Percentiles rank a stretch among this genome's conserved stretches.
These are phyloP conservation scores for Ciona savignyi DNA, from an alignment of 23 tunicate species.

Conservation along the genomic window DNA sequence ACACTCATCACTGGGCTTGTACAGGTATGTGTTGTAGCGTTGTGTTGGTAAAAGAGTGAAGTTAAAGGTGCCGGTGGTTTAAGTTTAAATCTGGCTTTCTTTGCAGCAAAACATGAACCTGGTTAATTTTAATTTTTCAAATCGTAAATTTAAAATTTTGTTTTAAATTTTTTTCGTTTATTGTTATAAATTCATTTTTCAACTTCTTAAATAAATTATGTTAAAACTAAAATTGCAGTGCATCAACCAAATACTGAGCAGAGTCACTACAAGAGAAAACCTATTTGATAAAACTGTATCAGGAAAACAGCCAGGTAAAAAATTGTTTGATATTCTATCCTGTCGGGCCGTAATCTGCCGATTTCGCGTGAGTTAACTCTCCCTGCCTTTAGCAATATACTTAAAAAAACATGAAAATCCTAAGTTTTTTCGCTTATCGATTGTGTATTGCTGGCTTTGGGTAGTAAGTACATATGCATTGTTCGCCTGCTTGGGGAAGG, in stretches of 20 bases:
- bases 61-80: background rate
- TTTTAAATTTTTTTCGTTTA: constrained; percentile 18
- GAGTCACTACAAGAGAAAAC: constrained; percentile 72
- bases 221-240: constrained; percentile 58
- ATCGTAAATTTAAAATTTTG: background rate
- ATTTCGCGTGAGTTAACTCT: too few species aligned
- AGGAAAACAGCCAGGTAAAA: constrained; percentile 84
- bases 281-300: constrained; percentile 69
- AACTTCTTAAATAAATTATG: too few species aligned
- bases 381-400: too few species aligned
- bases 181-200: too few species aligned
- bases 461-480: too few species aligned
- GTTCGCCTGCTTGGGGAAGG: too few species aligned
- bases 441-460: too few species aligned
- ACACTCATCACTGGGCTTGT: constrained; percentile 33
- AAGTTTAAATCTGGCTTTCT: background rate
- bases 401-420: too few species aligned
- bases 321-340: too few species aligned
- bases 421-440: too few species aligned
- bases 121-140: background rate
- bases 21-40: constrained; percentile 39
- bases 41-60: background rate
- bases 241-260: constrained; percentile 73
- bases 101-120: too few species aligned
- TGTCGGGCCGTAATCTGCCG: too few species aligned